Evolutionary conservation across 1,140 invertebrate genomes (phyloP).

Genomic region (Bactericera cockerelli): DNA sequence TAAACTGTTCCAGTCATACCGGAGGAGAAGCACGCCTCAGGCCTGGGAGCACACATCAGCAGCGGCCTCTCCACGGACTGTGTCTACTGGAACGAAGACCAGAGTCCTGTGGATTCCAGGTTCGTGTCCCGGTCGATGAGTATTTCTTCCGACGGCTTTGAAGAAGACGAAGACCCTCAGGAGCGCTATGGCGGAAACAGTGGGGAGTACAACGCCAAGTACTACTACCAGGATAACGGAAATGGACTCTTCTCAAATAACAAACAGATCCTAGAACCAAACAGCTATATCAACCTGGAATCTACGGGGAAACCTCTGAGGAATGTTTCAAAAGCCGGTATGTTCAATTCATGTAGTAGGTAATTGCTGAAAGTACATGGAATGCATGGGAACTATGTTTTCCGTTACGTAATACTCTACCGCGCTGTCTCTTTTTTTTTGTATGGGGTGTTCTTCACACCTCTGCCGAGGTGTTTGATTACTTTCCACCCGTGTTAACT

Average conservation of each 20-base stretch:
- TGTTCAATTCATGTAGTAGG: no score
- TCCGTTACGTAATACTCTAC: no score
- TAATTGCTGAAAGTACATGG: no score
- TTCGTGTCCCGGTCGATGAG: background rate
- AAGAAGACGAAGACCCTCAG: background rate
- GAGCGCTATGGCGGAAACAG: background rate
- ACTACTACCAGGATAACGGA: background rate
- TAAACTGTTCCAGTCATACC: no score
- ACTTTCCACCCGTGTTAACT: no score
- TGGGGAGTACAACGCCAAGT: background rate
- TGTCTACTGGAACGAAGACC: background rate
- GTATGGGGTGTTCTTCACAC: no score
- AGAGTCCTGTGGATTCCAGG: background rate
- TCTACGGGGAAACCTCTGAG: background rate
- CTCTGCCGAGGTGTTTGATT: no score
- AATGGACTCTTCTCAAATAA: no score
- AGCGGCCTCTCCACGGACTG: background rate
- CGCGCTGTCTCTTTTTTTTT: no score
- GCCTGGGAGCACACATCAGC: background rate
- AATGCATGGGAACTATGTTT: no score
- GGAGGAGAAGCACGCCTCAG: background rate
- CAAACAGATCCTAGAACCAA: no score
- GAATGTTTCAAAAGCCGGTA: background rate
- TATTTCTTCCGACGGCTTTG: background rate
- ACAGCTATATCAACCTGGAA: background rate